Conservation (phyloP, 1,140 invertebrate species). For the Batillaria attramentaria region DNA sequence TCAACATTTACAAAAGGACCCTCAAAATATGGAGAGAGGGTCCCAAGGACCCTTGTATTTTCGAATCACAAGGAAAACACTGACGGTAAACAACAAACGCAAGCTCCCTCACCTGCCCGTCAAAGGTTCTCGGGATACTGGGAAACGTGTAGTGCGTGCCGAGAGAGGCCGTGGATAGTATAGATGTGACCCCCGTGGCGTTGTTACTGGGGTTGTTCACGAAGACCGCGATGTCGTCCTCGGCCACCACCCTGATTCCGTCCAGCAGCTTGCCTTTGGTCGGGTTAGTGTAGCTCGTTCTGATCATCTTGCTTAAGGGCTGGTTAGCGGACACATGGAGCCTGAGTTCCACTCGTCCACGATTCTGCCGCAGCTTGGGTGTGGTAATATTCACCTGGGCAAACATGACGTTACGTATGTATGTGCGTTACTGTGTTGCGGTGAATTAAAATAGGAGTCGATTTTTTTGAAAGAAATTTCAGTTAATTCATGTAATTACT, state of each 20-base stretch:
- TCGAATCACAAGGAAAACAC: no score
- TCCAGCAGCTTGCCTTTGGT: slow-evolving; percentile 13
- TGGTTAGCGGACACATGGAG: background rate
- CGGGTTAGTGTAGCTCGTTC: background rate
- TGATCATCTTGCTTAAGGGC: slow-evolving; percentile 5
- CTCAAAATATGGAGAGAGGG: no score
- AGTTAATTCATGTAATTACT: no score
- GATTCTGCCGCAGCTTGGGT: background rate
- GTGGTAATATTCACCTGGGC: slow-evolving; percentile 11
- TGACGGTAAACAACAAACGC: no score
- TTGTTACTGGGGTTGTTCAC: slow-evolving; percentile 24
- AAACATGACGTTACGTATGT: no score
- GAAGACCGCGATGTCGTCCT: slow-evolving; percentile 19
- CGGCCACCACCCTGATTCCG: background rate
- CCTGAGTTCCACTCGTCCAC: background rate
- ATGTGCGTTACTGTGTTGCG: no score
- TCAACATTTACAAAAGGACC: no score
- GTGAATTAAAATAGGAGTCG: no score
- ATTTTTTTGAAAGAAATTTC: no score
- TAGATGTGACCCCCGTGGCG: slow-evolving; percentile 17
- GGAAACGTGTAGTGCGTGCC: slow-evolving; percentile 20
- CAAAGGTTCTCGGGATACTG: background rate
- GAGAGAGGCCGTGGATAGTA: slow-evolving; percentile 11
- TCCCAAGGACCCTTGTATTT: no score
- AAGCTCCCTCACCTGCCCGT: slow-evolving; percentile 17